Evolutionary conservation across 1,140 invertebrate species (phyloP), one percentile per base, ranked within the genome.

Genomic region (Habropoda laboriosa): DNA sequence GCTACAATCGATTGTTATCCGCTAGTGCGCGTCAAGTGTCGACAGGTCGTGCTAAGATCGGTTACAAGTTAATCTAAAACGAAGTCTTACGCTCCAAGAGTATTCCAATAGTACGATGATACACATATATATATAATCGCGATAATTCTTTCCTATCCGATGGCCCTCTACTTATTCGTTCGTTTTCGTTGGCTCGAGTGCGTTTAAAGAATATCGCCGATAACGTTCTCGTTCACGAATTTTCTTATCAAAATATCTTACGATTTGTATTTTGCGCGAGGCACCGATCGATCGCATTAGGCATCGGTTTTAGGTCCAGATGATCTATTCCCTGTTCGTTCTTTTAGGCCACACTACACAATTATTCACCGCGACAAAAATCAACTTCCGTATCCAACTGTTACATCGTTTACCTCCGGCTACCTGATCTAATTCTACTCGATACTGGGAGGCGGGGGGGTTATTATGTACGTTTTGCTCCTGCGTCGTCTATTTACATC

Each of bases 401-500:
- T 16, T 76, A 66, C 49, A 73, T 53, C 72, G 53, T 83, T 78
- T 66, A 81, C 68, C 53, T 67, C 63, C 57, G 63, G 53, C 60
- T 86, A 83, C 80, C 71, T 72, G 80, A 86, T 82, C 82, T 84
- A 88, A 82, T 66, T 83, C 79, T 90, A 89, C 74, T 64, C 71
- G 74, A 74, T 82, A 83, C 66, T 66, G 32, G 63, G 64, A 47
- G 80, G 47, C 66, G 60, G 32, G 63, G 64, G 60, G 80, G 47
- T 78, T 86, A 80, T 64, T 83, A 82, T 63, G 66, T 76, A 74
- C 64, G 76, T 76, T 70, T 79, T 61, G 80, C 79, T 79, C 71
- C 80, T 75, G 82, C 71, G 49, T 75, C 79, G 76, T 82, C 83
- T 90, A 90, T 90, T 86, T 90, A 90, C 89, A 90, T 73, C 74